Percentiles rank a stretch among this genome's conserved stretches.
Conservation (phyloP, 2,888 invertebrate genomes). For the Agriotes lineatus region DNA sequence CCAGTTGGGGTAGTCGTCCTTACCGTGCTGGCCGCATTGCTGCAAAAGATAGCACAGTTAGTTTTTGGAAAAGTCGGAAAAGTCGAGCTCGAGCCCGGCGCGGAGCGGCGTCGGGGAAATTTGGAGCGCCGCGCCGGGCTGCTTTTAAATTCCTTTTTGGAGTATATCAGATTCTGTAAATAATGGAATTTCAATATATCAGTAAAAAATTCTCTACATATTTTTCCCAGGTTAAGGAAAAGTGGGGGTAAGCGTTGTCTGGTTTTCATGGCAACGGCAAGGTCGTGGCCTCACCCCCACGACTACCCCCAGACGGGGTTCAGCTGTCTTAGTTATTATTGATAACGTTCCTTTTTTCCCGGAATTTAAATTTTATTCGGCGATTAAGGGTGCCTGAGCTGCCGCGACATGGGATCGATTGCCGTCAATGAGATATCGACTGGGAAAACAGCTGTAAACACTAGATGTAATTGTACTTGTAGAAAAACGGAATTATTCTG, state of each 20-base stretch:
- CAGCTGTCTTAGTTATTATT: slow-evolving; percentile 58
- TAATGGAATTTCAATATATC: slow-evolving; percentile 43
- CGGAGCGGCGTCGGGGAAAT: slow-evolving; percentile 13
- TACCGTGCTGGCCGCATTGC: slow-evolving; percentile 69
- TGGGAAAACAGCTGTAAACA: slow-evolving; percentile 3
- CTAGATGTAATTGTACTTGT: too few relatives aligned
- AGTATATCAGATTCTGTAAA: slow-evolving; percentile 42
- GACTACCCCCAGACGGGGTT: slow-evolving; percentile 33
- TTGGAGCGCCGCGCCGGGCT: slow-evolving; percentile 4
- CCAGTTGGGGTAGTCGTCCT: slow-evolving; percentile 70
- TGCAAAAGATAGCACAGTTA: slow-evolving; percentile 64
- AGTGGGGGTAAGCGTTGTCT: slow-evolving; percentile 63
- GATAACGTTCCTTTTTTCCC: slow-evolving; percentile 51
- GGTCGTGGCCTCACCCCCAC: slow-evolving; percentile 61
- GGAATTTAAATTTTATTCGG: slow-evolving; percentile 28
- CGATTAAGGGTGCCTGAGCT: slow-evolving; percentile 4
- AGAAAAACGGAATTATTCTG: too few relatives aligned
- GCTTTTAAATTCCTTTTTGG: slow-evolving; percentile 37
- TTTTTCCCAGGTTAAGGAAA: slow-evolving; percentile 50
- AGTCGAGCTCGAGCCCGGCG: not conserved
- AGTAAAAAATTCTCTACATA: slow-evolving; percentile 48
- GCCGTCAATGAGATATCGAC: not conserved
- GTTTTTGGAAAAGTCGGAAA: not conserved
- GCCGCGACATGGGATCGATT: slow-evolving; percentile 10
- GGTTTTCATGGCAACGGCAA: slow-evolving; percentile 64